These are phyloP conservation scores for Trichacis sp. DNA, from an alignment of 2,888 invertebrate species.

Conservation along the genomic window DNA sequence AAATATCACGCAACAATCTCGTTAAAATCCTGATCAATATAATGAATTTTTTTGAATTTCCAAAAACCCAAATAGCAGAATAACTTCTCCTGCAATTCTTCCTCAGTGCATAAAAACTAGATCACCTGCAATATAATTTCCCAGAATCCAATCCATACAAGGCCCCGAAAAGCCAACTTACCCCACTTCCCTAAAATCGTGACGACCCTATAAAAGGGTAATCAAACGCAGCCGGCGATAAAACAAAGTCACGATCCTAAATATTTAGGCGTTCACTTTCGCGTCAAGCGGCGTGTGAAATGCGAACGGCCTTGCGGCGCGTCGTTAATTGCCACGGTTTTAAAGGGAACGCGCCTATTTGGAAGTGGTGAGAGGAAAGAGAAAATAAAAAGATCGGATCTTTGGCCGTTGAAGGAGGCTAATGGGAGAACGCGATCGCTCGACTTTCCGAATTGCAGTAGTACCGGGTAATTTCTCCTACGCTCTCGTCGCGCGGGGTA, in stretches of 20 bases:
- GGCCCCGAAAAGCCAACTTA: no score
- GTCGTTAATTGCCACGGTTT: slow-evolving; percentile 7
- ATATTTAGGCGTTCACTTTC: slow-evolving; percentile 10
- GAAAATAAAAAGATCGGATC: slow-evolving; percentile 30
- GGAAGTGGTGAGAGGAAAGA: slow-evolving; percentile 10
- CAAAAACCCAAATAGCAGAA: no score
- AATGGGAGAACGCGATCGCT: slow-evolving; percentile 60
- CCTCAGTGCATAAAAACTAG: no score
- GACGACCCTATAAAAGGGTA: no score
- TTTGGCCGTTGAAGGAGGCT: slow-evolving; percentile 61
- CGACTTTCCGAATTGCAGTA: slow-evolving; percentile 54
- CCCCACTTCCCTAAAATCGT: no score
- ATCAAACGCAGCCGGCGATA: no score
- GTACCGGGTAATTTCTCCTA: slow-evolving; percentile 63
- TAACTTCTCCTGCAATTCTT: no score
- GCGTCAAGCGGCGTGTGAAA: slow-evolving; percentile 4
- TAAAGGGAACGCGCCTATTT: slow-evolving; percentile 12
- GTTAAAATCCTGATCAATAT: no score
- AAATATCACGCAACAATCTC: no score
- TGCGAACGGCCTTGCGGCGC: slow-evolving; percentile 10
- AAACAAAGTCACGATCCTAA: neutral
- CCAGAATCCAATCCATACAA: no score
- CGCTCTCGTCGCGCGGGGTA: slow-evolving; percentile 50
- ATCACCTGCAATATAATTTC: no score
- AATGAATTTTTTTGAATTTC: no score